Conservation (phyloP, 1,140 invertebrate genomes). For the Drosophila pseudoobscura region DNA sequence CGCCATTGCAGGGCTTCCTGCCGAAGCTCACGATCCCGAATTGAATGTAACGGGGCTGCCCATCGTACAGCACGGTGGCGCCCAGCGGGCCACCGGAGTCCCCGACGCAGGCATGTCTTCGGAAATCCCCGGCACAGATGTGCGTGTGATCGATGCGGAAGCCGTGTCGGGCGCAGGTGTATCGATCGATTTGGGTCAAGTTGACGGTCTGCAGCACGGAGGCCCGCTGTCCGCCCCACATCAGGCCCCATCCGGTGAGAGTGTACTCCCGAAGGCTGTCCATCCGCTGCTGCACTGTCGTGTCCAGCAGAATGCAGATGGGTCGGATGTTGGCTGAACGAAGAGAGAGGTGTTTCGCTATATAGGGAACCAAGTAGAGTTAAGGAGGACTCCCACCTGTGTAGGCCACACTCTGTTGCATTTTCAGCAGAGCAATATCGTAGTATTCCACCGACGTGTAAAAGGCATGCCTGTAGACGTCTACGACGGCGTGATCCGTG, state of each 20-base stretch:
- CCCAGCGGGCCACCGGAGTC: too few species aligned
- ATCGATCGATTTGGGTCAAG: background rate
- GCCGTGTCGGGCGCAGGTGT: background rate
- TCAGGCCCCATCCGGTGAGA: slow-evolving; percentile 3
- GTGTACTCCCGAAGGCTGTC: background rate
- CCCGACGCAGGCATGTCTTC: background rate
- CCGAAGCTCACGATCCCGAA: slow-evolving; percentile 13
- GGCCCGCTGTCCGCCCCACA: background rate
- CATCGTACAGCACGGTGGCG: too few species aligned
- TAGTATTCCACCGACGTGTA: background rate
- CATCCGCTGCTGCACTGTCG: background rate
- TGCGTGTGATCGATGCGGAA: background rate
- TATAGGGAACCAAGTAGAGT: too few species aligned
- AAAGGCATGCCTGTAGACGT: background rate
- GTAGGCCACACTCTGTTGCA: background rate
- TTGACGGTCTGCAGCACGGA: background rate
- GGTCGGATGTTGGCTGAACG: background rate
- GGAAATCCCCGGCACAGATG: slow-evolving; percentile 8
- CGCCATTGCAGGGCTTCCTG: background rate
- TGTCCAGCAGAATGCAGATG: background rate
- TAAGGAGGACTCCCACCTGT: background rate
- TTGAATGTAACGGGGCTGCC: background rate
- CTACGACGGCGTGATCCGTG: background rate
- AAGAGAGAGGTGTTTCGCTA: too few species aligned
- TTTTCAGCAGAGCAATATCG: slow-evolving; percentile 5